Evolutionary conservation across 1,140 invertebrate genomes (phyloP), one percentile per base, ranked within the genome.

Genomic region (Hyposmocoma kahamanoa): DNA sequence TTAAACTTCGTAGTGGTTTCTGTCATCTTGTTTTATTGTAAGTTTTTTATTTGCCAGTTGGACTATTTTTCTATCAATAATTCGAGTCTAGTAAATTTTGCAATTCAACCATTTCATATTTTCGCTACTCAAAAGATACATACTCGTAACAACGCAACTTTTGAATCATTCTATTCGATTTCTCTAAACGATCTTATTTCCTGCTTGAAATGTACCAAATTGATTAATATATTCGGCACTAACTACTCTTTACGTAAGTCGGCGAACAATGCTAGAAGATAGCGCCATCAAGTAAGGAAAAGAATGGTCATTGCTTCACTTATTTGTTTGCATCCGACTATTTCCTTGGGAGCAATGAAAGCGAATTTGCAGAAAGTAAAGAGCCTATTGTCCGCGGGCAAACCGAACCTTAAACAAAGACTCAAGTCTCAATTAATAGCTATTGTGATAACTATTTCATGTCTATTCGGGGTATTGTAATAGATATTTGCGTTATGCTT

Each of bases 181-280:
- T n/a, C n/a, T n/a, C n/a, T n/a, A n/a, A n/a, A n/a, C n/a, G n/a
- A n/a, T n/a, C 56, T 56, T 47, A 67, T 58, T n/a, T n/a, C n/a
- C n/a, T n/a, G n/a, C n/a, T n/a, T n/a, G n/a, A n/a, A n/a, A n/a
- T n/a, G n/a, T n/a, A n/a, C n/a, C n/a, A n/a, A n/a, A n/a, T n/a
- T n/a, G n/a, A n/a, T n/a, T n/a, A n/a, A n/a, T n/a, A n/a, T n/a
- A 42, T 49, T 48, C 51, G 59, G 43, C 32, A 36, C 18, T 36
- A 13, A 15, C 32, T 36, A 36, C 15, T 17, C 15, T n/a, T 36
- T 36, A 36, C 32, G 18, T 36, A 36, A 36, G 32, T 17, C 24
- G 32, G 51, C 56, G 60, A 81, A 84, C 80, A 84, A 84, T 84
- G 68, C 53, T 60, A 72, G 61, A 71, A 78, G 70, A 79, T 83